A percentile compares a stretch with the other conserved stretches of the same genome.
phyloP scores from a whole-genome alignment of 1,140 invertebrate genomes.

The Capitella teleta region DNA sequence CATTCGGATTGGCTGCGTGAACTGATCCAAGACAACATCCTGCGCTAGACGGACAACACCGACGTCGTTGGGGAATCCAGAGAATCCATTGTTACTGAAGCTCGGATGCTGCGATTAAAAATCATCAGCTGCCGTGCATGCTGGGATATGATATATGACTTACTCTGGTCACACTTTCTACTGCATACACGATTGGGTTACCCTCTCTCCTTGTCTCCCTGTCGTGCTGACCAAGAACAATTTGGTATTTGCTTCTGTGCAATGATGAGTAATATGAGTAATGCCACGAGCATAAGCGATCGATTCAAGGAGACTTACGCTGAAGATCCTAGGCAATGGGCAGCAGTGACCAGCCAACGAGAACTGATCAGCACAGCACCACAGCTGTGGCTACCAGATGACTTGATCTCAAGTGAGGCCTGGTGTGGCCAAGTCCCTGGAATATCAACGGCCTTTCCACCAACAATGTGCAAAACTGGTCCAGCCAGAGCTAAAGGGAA shows the following conservation, averaged over 20 bases:
- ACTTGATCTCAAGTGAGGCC: neutral
- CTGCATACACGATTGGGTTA: neutral
- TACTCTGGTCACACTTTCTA: neutral
- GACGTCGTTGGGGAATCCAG: slow-evolving; percentile 5
- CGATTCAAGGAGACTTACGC: too few relatives aligned
- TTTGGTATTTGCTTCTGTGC: too few relatives aligned
- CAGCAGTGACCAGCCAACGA: slow-evolving; percentile 1
- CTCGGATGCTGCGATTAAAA: neutral
- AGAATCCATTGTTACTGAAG: neutral
- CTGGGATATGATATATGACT: too few relatives aligned
- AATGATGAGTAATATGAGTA: too few relatives aligned
- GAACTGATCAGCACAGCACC: neutral
- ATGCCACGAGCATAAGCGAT: too few relatives aligned
- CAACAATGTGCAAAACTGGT: neutral
- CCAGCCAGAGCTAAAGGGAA: neutral
- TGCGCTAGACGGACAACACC: neutral
- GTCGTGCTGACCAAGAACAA: neutral
- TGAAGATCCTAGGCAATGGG: too few relatives aligned
- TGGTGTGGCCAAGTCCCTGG: slow-evolving; percentile 1
- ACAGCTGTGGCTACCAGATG: neutral
- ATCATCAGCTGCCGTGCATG: too few relatives aligned
- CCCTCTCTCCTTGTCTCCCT: neutral
- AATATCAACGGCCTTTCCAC: neutral
- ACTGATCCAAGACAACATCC: neutral
- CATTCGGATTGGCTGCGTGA: neutral